Conservation (phyloP, 2,797 vertebrate species). For the Euthynnus affinis region DNA sequence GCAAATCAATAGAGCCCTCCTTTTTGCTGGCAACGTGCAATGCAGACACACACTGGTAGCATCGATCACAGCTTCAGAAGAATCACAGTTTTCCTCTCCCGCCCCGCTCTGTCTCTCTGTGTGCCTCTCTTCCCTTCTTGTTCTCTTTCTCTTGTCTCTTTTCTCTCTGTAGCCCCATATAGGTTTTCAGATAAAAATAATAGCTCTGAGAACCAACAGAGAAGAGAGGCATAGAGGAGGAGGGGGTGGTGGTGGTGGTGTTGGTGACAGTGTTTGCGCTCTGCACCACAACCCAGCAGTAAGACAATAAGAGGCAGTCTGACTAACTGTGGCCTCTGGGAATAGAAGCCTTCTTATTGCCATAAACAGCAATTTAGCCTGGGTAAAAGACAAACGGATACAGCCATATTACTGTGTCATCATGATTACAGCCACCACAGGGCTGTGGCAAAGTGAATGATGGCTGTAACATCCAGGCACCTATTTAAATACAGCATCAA, state of each 20-base stretch:
- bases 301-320: conserved; percentile 77
- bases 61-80: conserved; percentile 83
- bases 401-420: conserved; percentile 69
- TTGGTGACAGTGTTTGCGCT: conserved; percentile 75
- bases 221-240: conserved; percentile 37
- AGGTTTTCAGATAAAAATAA: conserved; percentile 82
- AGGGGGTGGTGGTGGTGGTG: conserved; percentile 12
- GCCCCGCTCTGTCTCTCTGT: conserved; percentile 51
- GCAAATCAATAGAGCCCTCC: conserved; percentile 79
- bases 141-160: conserved; percentile 47
- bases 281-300: conserved; percentile 70
- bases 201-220: conserved; percentile 76
- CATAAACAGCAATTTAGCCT: conserved; percentile 78
- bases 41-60: conserved; percentile 76
- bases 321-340: conserved; percentile 77
- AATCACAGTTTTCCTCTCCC: conserved; percentile 77
- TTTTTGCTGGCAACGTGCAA: conserved; percentile 68
- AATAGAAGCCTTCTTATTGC: conserved; percentile 75
- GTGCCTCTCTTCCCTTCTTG: conserved; percentile 39
- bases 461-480: conserved; percentile 53
- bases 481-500: conserved; percentile 67
- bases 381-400: conserved; percentile 69
- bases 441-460: conserved; percentile 66
- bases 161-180: conserved; percentile 67
- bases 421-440: conserved; percentile 73